phyloP scores from a whole-genome alignment of 2,797 vertebrate genomes.

The Chaenodraco wilsoni region DNA sequence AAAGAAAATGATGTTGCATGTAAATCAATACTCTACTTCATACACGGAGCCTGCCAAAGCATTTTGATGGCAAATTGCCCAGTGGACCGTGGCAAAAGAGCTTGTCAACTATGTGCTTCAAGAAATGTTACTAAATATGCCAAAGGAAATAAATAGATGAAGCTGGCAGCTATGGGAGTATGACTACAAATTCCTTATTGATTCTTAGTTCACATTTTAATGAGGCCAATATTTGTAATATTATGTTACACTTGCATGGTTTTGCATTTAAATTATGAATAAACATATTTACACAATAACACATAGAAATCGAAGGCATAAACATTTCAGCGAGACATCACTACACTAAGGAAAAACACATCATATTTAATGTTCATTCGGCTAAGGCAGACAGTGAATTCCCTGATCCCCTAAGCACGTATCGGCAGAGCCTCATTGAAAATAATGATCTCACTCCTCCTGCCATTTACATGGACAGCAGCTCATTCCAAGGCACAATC shows the following conservation, averaged over 20 bases:
- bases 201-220: conserved; percentile 5
- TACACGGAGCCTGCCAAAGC: conserved; percentile 54
- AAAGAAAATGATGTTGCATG: conserved; percentile 58
- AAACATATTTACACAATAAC: too few species aligned
- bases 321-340: neutral
- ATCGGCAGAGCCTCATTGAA: conserved; percentile 39
- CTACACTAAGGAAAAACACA: conserved; percentile 1
- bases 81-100: conserved; percentile 37
- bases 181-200: conserved; percentile 29
- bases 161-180: conserved; percentile 5
- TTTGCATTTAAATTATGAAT: too few species aligned
- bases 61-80: conserved; percentile 59
- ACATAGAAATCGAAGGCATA: conserved; percentile 13
- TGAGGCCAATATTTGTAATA: conserved; percentile 5
- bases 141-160: conserved; percentile 17
- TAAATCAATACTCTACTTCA: conserved; percentile 67
- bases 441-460: conserved; percentile 49
- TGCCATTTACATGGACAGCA: conserved; percentile 33
- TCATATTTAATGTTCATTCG: conserved; percentile 39
- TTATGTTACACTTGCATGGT: neutral
- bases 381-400: conserved; percentile 36
- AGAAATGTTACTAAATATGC: conserved; percentile 40
- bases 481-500: conserved; percentile 23
- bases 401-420: conserved; percentile 31
- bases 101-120: conserved; percentile 23